These are phyloP conservation scores for Anguilla japonica DNA, from an alignment of 2,113 vertebrate genomes.

Conservation along the genomic window DNA sequence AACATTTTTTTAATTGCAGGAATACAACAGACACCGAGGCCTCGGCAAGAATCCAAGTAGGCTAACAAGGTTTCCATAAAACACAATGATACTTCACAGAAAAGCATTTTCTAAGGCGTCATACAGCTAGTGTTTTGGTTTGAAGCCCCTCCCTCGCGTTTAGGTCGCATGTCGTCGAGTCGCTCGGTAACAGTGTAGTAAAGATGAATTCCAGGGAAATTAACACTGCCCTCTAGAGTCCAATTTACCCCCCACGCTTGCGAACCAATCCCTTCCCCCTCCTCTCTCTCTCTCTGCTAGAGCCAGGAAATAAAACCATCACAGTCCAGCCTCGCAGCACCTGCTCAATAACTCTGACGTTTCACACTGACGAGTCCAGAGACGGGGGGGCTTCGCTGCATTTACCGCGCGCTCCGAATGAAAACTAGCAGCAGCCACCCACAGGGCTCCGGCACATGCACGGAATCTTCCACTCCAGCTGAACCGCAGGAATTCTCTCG, in stretches of 20 bases:
- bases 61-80: neutral
- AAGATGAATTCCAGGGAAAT: constrained; percentile 13
- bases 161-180: neutral
- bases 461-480: neutral
- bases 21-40: neutral
- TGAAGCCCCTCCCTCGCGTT: neutral
- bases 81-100: neutral
- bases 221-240: constrained; percentile 6
- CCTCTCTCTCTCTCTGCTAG: constrained; percentile 28
- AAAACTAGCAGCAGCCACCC: constrained; percentile 46
- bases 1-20: neutral
- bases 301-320: constrained; percentile 11
- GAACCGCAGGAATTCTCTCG: constrained; percentile 8
- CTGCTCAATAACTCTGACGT: constrained; percentile 78
- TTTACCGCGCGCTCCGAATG: constrained; percentile 56
- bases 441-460: constrained; percentile 28
- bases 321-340: constrained; percentile 63
- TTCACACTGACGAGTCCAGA: constrained; percentile 66
- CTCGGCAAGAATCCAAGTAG: neutral
- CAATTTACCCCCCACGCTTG: constrained; percentile 36
- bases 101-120: neutral
- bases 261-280: constrained; percentile 44
- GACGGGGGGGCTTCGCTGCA: constrained; percentile 52
- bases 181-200: neutral
- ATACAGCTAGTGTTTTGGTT: neutral